A percentile compares a stretch with the other conserved stretches of the same genome.
phyloP scores from a whole-genome alignment of 2,113 vertebrate genomes.

The Austrofundulus limnaeus region DNA sequence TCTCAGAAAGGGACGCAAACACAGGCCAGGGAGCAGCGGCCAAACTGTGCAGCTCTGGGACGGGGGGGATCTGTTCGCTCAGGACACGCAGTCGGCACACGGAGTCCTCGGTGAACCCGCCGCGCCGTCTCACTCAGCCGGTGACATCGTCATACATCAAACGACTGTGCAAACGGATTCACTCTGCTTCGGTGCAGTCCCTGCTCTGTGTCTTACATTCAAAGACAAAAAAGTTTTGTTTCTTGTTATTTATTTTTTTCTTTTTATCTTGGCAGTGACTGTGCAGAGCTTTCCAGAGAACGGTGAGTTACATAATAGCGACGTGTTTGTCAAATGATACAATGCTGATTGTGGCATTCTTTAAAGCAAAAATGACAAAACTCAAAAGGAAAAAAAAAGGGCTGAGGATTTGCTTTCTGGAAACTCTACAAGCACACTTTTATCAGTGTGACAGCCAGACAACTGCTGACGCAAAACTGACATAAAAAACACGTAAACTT shows the following conservation, averaged over 20 bases:
- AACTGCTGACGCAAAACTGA: conserved; percentile 8
- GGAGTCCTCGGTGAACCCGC: conserved; percentile 23
- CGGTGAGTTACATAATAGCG: conserved; percentile 54
- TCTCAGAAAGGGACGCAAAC: conserved; percentile 60
- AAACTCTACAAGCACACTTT: conserved; percentile 30
- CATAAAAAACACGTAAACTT: background rate
- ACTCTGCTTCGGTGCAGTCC: conserved; percentile 29
- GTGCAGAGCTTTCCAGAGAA: conserved; percentile 40
- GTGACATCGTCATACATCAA: conserved; percentile 49
- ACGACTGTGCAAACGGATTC: conserved; percentile 33
- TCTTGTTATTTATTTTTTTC: background rate
- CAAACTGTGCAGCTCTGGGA: conserved; percentile 35
- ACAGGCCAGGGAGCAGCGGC: conserved; percentile 43
- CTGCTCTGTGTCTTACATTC: conserved; percentile 25
- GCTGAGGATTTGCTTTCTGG: conserved; percentile 23
- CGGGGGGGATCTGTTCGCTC: conserved; percentile 30
- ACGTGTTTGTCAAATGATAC: conserved; percentile 56
- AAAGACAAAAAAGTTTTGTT: conserved; percentile 23
- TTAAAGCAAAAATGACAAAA: conserved; percentile 43
- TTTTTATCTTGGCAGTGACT: conserved; percentile 1
- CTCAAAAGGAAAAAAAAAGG: conserved; percentile 23
- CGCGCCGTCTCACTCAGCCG: conserved; percentile 24
- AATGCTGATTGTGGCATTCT: conserved; percentile 51
- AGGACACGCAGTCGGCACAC: conserved; percentile 27
- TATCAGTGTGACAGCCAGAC: conserved; percentile 9